Evolutionary conservation across 2,888 invertebrate genomes (phyloP), one percentile per base, ranked within the genome.

Genomic region (Lamproptera curius): DNA sequence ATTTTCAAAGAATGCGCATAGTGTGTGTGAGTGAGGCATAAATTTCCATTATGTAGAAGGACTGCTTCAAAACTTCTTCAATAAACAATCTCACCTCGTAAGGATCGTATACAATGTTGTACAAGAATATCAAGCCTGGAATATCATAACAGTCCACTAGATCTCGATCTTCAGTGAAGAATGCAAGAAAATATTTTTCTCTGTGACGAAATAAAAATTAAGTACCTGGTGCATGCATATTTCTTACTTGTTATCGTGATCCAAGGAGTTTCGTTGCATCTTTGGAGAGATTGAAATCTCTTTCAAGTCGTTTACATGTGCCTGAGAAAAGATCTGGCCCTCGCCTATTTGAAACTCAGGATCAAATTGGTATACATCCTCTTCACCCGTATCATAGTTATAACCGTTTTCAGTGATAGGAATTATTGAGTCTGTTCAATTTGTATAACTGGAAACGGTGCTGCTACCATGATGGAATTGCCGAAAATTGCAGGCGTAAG

Each of bases 231-330:
- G 46, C 40, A 46, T 40, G 46, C 46, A 46, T 34, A 20, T 46
- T 46, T 20, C 23, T 40, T 46, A 40, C 46, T 11, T 13, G 10
- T 46, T 33, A 23, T 40, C 46, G 31, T 45, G 44, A 40, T 38
- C 37, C 39, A 16, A 38, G 40, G 23, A 46, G 39, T 17, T 49
- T 34, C 38, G 33, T 31, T 38, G 33, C 39, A 10, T 44, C 44
- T 51, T 52, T 48, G 16, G 40, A 35, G 6, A 45, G 23, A 39
- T 26, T 38, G 37, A 43, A 39, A 44, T 49, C 42, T 49, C 42
- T 43, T 14, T 44, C 38, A 40, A 40, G 26, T 46, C 46, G 23
- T 40, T 41, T 23, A 46, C 34, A 31, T 38, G 38, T 45, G 37
- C 26, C 16, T 45, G 45, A 17, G 37, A 38, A 45, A 45, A 45